phyloP scores from a whole-genome alignment of 37 sponge, comb jelly and placozoan species.

The Spongia lamella region DNA sequence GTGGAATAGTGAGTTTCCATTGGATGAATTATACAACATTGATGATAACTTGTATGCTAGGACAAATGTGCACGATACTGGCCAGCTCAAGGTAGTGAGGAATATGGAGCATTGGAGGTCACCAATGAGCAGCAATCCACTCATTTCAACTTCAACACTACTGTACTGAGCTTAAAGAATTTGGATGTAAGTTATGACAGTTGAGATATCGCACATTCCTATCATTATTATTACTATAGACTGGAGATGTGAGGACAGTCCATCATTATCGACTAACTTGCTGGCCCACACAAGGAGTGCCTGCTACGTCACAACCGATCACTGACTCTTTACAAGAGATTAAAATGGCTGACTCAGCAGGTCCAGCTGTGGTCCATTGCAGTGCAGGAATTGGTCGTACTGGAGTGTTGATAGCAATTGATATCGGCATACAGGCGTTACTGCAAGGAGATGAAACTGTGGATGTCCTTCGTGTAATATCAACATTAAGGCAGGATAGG shows the following conservation, averaged over 20 bases:
- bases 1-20: constrained; percentile 29
- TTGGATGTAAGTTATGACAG: no score
- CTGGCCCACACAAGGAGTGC: constrained; percentile 46
- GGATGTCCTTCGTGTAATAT: constrained; percentile 41
- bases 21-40: not conserved
- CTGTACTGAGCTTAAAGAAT: no score
- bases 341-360: constrained; percentile 53
- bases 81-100: constrained; percentile 44
- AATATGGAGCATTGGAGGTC: constrained; percentile 39
- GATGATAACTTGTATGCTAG: constrained; percentile 1
- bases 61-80: constrained; percentile 41
- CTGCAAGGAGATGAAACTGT: constrained; percentile 41
- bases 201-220: no score
- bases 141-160: no score
- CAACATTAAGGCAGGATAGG: constrained; percentile 35
- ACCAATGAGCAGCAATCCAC: constrained; percentile 2
- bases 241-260: no score
- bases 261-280: constrained; percentile 33
- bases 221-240: no score
- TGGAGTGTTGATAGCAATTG: constrained; percentile 46
- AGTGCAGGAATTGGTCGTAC: constrained; percentile 55
- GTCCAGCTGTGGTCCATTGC: constrained; percentile 55
- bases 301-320: constrained; percentile 6
- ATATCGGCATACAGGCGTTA: constrained; percentile 46
- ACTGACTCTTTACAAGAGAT: constrained; percentile 35